Evolutionary conservation across 2,888 invertebrate species (phyloP).

Genomic region (Andrena praecox): DNA sequence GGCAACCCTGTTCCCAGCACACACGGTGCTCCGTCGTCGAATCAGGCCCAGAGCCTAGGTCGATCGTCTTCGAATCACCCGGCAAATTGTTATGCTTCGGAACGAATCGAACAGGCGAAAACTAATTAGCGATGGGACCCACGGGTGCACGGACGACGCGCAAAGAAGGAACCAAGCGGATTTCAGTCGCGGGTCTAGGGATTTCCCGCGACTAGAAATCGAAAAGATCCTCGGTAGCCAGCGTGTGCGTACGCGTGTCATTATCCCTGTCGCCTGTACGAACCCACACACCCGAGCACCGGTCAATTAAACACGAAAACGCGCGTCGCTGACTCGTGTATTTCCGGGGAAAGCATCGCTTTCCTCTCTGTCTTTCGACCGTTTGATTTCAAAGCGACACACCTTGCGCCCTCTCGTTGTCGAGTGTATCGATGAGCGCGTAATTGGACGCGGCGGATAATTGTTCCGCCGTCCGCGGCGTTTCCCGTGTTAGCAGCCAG

Average conservation of each 20-base stretch:
- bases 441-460: constrained; percentile 64
- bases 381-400: constrained; percentile 57
- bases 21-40: not conserved
- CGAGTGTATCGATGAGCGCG: constrained; percentile 64
- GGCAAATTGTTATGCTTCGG: not conserved
- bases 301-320: constrained; percentile 70
- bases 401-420: constrained; percentile 45
- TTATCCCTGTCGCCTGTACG: constrained; percentile 53
- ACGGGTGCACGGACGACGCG: not conserved
- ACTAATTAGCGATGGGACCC: not conserved
- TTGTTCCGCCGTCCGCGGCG: constrained; percentile 58
- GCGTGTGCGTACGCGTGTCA: constrained; percentile 40
- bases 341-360: constrained; percentile 47
- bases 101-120: not conserved
- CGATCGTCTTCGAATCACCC: too few relatives aligned
- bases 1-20: not conserved
- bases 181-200: not conserved
- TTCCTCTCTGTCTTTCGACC: constrained; percentile 55
- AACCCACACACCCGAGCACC: constrained; percentile 31
- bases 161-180: not conserved
- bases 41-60: too few relatives aligned
- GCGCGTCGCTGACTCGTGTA: constrained; percentile 38
- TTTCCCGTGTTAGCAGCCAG: constrained; percentile 49
- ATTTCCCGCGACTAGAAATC: constrained; percentile 1
- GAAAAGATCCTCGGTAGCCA: constrained; percentile 1